Evolutionary conservation across 2,888 invertebrate species (phyloP).

Genomic region (Caradrina kadenii): DNA sequence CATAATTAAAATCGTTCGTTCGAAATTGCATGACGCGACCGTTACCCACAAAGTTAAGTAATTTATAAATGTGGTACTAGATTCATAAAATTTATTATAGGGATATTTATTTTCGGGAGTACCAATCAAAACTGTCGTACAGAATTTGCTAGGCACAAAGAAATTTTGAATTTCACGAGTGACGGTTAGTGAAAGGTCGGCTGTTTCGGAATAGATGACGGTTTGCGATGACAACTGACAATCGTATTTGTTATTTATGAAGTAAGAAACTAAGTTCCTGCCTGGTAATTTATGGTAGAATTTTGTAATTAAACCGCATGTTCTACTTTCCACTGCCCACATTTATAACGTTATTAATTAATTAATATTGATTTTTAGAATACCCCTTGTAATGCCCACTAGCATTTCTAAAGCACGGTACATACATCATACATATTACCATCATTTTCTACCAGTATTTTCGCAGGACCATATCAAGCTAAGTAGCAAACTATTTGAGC

Average conservation of each 20-base stretch:
- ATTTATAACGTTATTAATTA: not conserved
- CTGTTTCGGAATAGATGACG: not conserved
- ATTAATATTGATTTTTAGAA: not conserved
- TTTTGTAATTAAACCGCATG: not conserved
- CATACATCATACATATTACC: not conserved
- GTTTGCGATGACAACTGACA: conserved; percentile 14
- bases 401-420: not conserved
- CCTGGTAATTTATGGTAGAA: conserved; percentile 3
- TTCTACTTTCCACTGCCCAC: not conserved
- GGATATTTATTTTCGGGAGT: not conserved
- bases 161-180: not conserved
- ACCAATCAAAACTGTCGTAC: not conserved
- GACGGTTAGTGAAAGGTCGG: conserved; percentile 34
- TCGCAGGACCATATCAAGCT: conserved; percentile 21
- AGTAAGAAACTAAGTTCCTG: conserved; percentile 1
- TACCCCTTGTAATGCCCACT: not conserved
- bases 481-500: conserved; percentile 14
- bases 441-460: conserved; percentile 3
- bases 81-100: not conserved
- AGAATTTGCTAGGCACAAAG: not conserved
- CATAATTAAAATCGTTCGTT: not conserved
- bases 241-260: conserved; percentile 5
- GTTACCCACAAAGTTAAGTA: not conserved
- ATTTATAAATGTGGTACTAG: not conserved
- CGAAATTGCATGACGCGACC: not conserved